Evolutionary conservation across 2,113 vertebrate species (phyloP).

Genomic region (Aptenodytes forsteri): DNA sequence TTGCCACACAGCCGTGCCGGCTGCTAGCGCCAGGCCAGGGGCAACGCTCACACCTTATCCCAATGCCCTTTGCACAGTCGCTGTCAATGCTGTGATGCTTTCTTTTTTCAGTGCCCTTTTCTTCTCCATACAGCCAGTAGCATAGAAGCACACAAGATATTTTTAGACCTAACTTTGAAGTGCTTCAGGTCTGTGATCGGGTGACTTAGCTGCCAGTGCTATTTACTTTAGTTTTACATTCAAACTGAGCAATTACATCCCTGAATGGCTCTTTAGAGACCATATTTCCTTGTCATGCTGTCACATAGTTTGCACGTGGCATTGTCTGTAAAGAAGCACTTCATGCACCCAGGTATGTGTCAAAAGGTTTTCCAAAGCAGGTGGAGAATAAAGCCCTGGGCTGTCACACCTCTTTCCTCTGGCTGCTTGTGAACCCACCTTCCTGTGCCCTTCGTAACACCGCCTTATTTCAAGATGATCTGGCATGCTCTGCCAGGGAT

Average conservation of each 20-base stretch:
- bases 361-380: neutral
- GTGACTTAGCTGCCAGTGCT: conserved; percentile 28
- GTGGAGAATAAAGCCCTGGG: neutral
- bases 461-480: neutral
- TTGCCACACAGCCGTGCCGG: accelerated
- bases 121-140: neutral
- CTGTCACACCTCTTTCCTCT: neutral
- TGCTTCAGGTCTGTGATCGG: neutral
- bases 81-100: neutral
- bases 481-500: neutral
- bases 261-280: neutral
- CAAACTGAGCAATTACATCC: conserved; percentile 1
- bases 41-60: accelerated
- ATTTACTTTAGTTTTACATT: conserved; percentile 2
- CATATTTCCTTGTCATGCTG: neutral
- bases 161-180: neutral
- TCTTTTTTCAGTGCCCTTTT: neutral
- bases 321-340: neutral
- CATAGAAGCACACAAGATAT: neutral
- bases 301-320: accelerated
- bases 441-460: neutral
- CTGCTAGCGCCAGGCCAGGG: accelerated
- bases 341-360: accelerated
- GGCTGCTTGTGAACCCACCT: neutral
- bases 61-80: neutral